phyloP scores from a whole-genome alignment of 2,888 invertebrate species.

The Cephus pulcher region DNA sequence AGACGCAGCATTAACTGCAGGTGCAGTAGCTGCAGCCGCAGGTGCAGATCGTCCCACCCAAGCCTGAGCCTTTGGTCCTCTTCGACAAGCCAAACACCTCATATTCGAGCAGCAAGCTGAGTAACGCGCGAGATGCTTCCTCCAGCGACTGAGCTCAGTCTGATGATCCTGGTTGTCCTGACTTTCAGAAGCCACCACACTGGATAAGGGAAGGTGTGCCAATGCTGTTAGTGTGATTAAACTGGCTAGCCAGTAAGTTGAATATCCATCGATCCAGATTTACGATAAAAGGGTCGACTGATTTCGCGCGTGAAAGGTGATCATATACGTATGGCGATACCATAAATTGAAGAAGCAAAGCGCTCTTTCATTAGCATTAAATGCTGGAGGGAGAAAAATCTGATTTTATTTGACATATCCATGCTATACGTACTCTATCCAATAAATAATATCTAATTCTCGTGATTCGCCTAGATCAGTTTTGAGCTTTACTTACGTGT shows the following conservation, averaged over 20 bases:
- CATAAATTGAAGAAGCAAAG: neutral
- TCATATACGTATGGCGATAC: neutral
- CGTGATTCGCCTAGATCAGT: neutral
- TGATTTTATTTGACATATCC: neutral
- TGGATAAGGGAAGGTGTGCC: constrained; percentile 32
- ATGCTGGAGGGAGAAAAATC: neutral
- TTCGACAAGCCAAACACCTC: constrained; percentile 58
- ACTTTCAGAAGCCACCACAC: constrained; percentile 42
- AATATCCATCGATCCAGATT: constrained; percentile 3
- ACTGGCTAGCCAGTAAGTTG: neutral
- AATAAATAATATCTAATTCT: neutral
- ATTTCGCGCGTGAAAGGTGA: neutral
- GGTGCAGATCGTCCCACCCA: constrained; percentile 44
- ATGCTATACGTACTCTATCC: neutral
- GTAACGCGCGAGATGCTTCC: constrained; percentile 32
- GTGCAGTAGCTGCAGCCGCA: constrained; percentile 18
- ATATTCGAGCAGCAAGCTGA: constrained; percentile 36
- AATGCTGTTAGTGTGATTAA: constrained; percentile 36
- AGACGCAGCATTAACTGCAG: constrained; percentile 9
- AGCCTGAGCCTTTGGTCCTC: constrained; percentile 50
- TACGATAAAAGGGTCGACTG: neutral
- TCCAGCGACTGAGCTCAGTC: constrained; percentile 36
- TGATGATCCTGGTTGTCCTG: constrained; percentile 21
- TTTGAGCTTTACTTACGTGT: neutral
- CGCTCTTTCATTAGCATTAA: neutral